Evolutionary conservation across 2,888 invertebrate species (phyloP).

Genomic region (Conops quadrifasciatus): DNA sequence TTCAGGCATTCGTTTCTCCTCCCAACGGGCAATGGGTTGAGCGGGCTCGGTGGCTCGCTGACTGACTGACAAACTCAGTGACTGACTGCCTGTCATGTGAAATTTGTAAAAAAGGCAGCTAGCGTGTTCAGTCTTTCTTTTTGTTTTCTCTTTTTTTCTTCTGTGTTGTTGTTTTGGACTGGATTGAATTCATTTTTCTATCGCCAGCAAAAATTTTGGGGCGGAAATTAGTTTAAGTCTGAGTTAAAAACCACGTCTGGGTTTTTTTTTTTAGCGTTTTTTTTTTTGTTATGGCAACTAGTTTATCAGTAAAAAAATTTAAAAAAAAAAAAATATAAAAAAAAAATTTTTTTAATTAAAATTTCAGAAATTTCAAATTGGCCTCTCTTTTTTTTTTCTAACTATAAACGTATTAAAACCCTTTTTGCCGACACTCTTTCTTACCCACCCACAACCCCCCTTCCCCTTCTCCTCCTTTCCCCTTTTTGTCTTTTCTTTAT

Average conservation of each 20-base stretch:
- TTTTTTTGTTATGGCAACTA: too few species aligned
- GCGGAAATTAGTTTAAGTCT: constrained; percentile 27
- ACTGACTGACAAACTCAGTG: not conserved
- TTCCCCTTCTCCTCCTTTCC: not conserved
- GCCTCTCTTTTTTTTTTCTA: not conserved
- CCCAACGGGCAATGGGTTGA: constrained; percentile 12
- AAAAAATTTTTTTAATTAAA: not conserved
- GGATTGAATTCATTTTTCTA: constrained; percentile 9
- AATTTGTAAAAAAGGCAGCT: constrained; percentile 28
- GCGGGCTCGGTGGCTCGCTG: constrained; percentile 3
- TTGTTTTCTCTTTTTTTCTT: constrained; percentile 3
- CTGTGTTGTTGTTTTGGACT: constrained; percentile 4
- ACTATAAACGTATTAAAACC: too few species aligned
- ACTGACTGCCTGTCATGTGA: not conserved
- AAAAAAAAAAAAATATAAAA: not conserved
- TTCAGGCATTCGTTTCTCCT: constrained; percentile 30
- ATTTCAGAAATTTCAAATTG: constrained; percentile 3
- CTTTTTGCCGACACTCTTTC: too few species aligned
- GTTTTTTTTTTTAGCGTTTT: constrained; percentile 5
- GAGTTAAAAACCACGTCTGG: too few species aligned
- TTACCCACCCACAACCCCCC: too few species aligned
- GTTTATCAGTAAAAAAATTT: too few species aligned
- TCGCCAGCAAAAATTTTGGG: constrained; percentile 32
- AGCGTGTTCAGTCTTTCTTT: constrained; percentile 20
- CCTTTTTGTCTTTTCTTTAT: too few species aligned